Evolutionary conservation across 2,113 vertebrate genomes (phyloP).

Genomic region (Dromiciops gliroides): DNA sequence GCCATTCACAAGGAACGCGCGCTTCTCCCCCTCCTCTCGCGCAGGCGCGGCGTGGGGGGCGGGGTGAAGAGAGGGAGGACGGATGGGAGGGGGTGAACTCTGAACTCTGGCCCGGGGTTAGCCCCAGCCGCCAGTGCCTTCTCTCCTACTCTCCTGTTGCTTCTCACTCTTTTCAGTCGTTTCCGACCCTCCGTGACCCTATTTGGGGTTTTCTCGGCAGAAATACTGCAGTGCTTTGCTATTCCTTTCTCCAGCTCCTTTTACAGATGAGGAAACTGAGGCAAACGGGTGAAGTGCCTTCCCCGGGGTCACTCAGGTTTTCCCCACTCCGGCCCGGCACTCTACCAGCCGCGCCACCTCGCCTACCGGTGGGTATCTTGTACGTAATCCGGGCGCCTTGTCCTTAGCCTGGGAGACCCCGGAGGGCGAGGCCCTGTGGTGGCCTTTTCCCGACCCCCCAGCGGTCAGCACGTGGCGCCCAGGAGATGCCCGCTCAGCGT

Average conservation of each 20-base stretch:
- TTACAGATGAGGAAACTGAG: too few relatives aligned
- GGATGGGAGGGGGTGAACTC: neutral
- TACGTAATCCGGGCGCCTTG: too few relatives aligned
- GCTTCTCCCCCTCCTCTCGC: neutral
- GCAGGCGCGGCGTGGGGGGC: neutral
- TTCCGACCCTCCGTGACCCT: neutral
- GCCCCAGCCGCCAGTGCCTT: accelerated
- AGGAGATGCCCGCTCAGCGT: accelerated
- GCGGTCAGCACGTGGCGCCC: neutral
- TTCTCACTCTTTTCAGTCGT: neutral
- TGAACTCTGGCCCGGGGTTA: accelerated
- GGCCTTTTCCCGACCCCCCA: too few relatives aligned
- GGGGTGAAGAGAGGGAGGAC: neutral
- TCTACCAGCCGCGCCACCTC: too few relatives aligned
- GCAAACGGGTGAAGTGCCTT: too few relatives aligned
- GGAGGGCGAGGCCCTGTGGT: too few relatives aligned
- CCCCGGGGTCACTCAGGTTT: too few relatives aligned
- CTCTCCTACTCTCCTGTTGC: neutral
- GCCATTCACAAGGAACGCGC: neutral
- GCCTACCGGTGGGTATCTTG: too few relatives aligned
- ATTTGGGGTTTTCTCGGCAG: neutral
- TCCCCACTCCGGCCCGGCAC: too few relatives aligned
- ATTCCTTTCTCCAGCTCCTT: too few relatives aligned
- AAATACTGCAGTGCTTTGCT: too few relatives aligned
- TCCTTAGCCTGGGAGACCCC: too few relatives aligned